A percentile compares a stretch with the other conserved stretches of the same genome.
phyloP scores from a whole-genome alignment of 2,797 vertebrate genomes.

The Leptoclinus maculatus region DNA sequence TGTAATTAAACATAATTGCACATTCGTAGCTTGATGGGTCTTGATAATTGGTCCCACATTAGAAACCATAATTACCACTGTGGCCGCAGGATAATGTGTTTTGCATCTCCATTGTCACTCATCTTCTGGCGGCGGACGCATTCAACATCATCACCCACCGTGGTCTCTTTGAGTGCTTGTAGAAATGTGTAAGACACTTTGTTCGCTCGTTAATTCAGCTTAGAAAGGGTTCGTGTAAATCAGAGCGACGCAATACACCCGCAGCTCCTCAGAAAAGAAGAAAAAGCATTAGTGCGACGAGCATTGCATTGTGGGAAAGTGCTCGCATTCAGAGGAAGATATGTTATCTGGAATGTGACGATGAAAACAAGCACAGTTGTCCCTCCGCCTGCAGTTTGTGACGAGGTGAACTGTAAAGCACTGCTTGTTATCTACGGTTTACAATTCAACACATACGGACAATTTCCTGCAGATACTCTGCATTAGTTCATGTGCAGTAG shows the following conservation, averaged over 20 bases:
- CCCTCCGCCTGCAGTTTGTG: slow-evolving; percentile 21
- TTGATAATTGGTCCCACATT: slow-evolving; percentile 73
- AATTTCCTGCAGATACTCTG: not conserved
- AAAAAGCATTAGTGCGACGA: not conserved
- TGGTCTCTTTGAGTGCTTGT: not conserved
- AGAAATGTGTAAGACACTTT: not conserved
- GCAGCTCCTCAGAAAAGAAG: not conserved
- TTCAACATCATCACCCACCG: not conserved
- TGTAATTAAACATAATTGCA: slow-evolving; percentile 74
- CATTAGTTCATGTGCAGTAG: not conserved
- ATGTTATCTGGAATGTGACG: slow-evolving; percentile 17
- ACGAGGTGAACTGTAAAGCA: slow-evolving; percentile 31
- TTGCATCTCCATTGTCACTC: slow-evolving; percentile 38
- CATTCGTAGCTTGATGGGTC: slow-evolving; percentile 54
- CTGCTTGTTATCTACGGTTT: slow-evolving; percentile 23
- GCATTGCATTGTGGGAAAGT: slow-evolving; percentile 10
- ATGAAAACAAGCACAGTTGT: not conserved
- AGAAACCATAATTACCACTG: slow-evolving; percentile 67
- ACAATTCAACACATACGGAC: not conserved
- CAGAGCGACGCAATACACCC: not conserved
- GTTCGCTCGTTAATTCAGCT: slow-evolving; percentile 21
- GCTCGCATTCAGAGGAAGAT: not conserved
- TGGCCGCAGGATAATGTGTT: slow-evolving; percentile 56
- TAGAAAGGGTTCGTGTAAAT: slow-evolving; percentile 27
- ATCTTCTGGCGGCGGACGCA: slow-evolving; percentile 11